Evolutionary conservation across 2,888 invertebrate genomes (phyloP).

Genomic region (Geotrupes spiniger): DNA sequence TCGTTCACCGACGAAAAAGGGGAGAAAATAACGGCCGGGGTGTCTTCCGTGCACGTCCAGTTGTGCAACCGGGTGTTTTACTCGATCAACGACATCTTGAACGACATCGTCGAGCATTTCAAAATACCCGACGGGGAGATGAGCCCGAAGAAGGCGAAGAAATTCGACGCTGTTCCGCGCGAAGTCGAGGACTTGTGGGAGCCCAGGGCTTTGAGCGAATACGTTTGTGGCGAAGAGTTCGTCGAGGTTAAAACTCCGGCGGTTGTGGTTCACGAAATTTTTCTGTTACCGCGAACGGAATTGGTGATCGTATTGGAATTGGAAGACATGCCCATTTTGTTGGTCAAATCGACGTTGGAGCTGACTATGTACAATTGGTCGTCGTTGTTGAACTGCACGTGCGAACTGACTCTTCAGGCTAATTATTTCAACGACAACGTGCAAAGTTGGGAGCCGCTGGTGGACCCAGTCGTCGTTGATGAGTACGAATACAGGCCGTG

Average conservation of each 20-base stretch:
- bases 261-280: conserved; percentile 34
- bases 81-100: conserved; percentile 60
- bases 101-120: conserved; percentile 49
- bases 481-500: conserved; percentile 69
- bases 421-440: conserved; percentile 48
- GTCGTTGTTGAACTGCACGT: conserved; percentile 46
- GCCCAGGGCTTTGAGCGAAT: conserved; percentile 60
- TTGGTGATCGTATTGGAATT: conserved; percentile 64
- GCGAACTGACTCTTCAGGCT: conserved; percentile 51
- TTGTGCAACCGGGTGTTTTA: conserved; percentile 72
- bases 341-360: conserved; percentile 58
- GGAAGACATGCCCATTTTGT: conserved; percentile 58
- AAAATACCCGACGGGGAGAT: conserved; percentile 43
- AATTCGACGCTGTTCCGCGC: conserved; percentile 7
- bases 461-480: conserved; percentile 69
- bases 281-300: conserved; percentile 53
- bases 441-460: conserved; percentile 76
- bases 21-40: conserved; percentile 60
- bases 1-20: conserved; percentile 64
- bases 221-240: conserved; percentile 28
- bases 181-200: conserved; percentile 65
- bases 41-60: conserved; percentile 69
- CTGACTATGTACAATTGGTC: conserved; percentile 67
- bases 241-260: conserved; percentile 16
- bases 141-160: conserved; percentile 11